Percentiles rank a stretch among this genome's conserved stretches.
phyloP scores from a whole-genome alignment of 2,113 vertebrate genomes.

The Athene noctua region DNA sequence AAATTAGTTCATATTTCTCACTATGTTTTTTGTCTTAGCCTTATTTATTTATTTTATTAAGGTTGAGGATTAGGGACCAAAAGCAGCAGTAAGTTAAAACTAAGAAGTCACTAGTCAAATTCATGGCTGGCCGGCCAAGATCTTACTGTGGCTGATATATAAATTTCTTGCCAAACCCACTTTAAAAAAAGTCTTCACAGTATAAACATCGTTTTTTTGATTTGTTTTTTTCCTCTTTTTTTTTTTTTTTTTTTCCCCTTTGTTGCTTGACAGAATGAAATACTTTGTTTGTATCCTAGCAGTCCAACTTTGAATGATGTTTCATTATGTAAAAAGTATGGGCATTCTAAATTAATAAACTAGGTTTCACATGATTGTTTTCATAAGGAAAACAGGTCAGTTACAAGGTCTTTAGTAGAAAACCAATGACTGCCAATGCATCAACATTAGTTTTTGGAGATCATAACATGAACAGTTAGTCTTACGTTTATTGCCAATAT shows the following conservation, averaged over 20 bases:
- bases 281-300: background rate
- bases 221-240: background rate
- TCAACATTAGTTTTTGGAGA: background rate
- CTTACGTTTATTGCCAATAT: background rate
- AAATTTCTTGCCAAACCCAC: background rate
- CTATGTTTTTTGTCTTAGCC: background rate
- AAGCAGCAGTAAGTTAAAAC: background rate
- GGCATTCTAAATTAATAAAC: background rate
- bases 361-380: background rate
- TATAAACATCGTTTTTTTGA: background rate
- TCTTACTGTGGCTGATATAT: background rate
- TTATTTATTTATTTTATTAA: background rate
- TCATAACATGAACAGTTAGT: background rate
- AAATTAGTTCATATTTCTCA: background rate
- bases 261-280: background rate
- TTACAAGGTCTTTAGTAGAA: background rate
- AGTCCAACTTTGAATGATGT: background rate
- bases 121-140: background rate
- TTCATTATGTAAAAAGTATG: background rate
- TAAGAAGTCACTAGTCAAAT: background rate
- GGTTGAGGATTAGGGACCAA: background rate
- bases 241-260: background rate
- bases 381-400: background rate
- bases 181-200: background rate
- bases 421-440: background rate